Conservation (phyloP, 2,113 vertebrate species). For the Rana temporaria region DNA sequence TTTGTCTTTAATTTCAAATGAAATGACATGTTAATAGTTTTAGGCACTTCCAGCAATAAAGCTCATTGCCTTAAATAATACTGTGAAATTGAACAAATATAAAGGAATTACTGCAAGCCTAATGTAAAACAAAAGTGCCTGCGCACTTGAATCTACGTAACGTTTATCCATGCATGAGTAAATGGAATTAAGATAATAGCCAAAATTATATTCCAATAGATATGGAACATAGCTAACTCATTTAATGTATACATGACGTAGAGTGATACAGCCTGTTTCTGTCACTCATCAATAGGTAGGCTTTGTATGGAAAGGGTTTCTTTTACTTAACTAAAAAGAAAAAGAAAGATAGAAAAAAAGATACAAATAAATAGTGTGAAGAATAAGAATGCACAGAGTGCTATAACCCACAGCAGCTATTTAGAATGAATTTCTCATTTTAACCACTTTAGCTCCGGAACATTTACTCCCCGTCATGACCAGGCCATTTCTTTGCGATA, state of each 20-base stretch:
- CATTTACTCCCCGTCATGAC: too few relatives aligned
- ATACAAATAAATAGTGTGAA: too few relatives aligned
- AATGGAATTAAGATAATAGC: neutral
- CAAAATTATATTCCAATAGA: neutral
- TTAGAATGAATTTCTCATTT: too few relatives aligned
- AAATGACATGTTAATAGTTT: neutral
- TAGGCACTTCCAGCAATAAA: neutral
- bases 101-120: neutral
- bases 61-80: neutral
- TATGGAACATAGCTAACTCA: neutral
- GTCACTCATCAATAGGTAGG: neutral
- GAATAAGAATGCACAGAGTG: too few relatives aligned
- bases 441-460: too few relatives aligned
- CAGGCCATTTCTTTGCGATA: too few relatives aligned
- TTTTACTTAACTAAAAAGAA: neutral
- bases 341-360: too few relatives aligned
- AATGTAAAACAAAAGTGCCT: neutral
- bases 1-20: neutral
- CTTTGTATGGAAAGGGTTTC: neutral
- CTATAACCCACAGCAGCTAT: too few relatives aligned
- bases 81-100: neutral
- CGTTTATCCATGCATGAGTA: neutral
- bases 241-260: neutral
- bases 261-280: conserved; percentile 18
- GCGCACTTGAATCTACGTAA: neutral